Evolutionary conservation across 30 jellyfish, hydroid and myxozoan genomes (phyloP), one percentile per base, ranked within the genome.

Genomic region (Hydractinia symbiolongicarpus): DNA sequence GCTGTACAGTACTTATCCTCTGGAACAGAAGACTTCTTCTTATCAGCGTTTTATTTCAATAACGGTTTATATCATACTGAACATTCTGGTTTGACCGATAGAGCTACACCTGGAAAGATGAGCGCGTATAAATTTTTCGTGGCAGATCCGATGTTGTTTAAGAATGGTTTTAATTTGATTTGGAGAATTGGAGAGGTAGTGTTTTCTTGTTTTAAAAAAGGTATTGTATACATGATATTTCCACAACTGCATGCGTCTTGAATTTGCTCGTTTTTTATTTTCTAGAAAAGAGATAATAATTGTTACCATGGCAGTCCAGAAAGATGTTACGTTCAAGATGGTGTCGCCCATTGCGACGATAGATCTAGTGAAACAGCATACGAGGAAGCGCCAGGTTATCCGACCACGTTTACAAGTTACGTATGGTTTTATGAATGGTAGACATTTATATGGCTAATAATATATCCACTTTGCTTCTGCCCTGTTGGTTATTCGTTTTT

Each of bases 381-480:
- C 60, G 76, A 20, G 9, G 60, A 53, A 5, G 77, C 15, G 9
- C 40, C 15, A 50, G 40, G 40, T 49, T 55, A 55, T 8, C 55
- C 54, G 20, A 89, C 96, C 30, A 89, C 19, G 40, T 83, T 89
- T 75, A 79, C 91, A 9, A 53, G 95, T 53, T 89, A 89, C 84
- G 96, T 84, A 50, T 89, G 96, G 96, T 71, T 82, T 53, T 89
- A 89, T 76, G 91, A 83, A 62, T 89, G 96, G 96, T 67, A 9
- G 77, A 30, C 44, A 30, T 30, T 30, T 30, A 30, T 30, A 30
- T 30, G 2, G 44, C 44, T 30, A 30, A 30, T 30, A 30, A 30
- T 30, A 30, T 30, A 30, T 30, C 44, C 44, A 30, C 44, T 30
- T 30, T 30, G 44, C 44, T 30, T 30, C 44, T 30, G 44, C 2